Percentiles rank a stretch among this genome's conserved stretches.
Evolutionary conservation across 2,797 vertebrate genomes (phyloP).

Genomic region (Pelobates cultripes): DNA sequence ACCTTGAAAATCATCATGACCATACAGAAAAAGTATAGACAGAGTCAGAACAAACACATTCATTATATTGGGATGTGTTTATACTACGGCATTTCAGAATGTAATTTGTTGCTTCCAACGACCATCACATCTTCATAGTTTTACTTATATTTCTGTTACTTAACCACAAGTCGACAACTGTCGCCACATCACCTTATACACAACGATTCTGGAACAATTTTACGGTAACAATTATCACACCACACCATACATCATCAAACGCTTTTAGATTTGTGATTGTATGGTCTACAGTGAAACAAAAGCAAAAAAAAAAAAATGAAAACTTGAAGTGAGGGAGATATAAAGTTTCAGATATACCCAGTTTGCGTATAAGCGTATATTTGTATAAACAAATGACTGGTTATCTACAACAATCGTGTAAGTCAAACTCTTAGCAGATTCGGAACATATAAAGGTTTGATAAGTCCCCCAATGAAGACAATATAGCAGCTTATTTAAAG

Average conservation of each 20-base stretch:
- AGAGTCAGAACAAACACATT: constrained; percentile 80
- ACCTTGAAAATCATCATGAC: constrained; percentile 63
- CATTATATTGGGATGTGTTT: constrained; percentile 48
- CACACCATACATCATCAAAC: constrained; percentile 34
- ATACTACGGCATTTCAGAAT: constrained; percentile 26
- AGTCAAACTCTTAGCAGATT: neutral
- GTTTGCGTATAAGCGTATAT: neutral
- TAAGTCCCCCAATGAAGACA: no score
- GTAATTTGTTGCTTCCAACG: constrained; percentile 20
- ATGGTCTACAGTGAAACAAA: constrained; percentile 1
- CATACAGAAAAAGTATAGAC: constrained; percentile 70
- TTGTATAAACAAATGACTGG: neutral
- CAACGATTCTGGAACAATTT: constrained; percentile 35
- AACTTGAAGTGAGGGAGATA: neutral
- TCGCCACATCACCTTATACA: constrained; percentile 49
- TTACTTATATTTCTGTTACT: constrained; percentile 22
- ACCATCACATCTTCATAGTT: constrained; percentile 52
- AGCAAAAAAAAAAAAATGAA: neutral
- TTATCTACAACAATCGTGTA: neutral
- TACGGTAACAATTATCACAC: constrained; percentile 45
- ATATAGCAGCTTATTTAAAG: neutral
- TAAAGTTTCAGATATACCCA: neutral
- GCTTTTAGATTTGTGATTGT: constrained; percentile 29
- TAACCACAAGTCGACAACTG: constrained; percentile 44
- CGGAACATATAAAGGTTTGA: neutral